These are phyloP conservation scores for Odontothrips loti DNA, from an alignment of 2,888 invertebrate genomes.

Conservation along the genomic window DNA sequence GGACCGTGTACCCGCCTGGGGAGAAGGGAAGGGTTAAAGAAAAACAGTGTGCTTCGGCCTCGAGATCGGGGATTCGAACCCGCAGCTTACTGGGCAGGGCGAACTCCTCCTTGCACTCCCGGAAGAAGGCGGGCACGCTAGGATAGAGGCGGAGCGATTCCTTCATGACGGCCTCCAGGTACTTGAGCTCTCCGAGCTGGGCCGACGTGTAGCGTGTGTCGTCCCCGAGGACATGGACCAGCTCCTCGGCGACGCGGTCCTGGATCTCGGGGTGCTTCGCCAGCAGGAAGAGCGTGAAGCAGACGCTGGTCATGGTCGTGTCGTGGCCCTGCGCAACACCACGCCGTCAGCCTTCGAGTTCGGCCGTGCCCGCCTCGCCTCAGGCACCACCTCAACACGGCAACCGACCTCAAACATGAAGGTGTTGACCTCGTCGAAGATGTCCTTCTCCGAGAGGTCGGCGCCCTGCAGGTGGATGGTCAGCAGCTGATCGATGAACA, in stretches of 20 bases:
- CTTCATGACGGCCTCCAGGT: slow-evolving; percentile 66
- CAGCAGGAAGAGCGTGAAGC: slow-evolving; percentile 48
- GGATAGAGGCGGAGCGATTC: slow-evolving; percentile 63
- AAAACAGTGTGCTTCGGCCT: neutral
- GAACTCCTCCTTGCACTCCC: slow-evolving; percentile 52
- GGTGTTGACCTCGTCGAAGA: slow-evolving; percentile 5
- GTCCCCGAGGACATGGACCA: slow-evolving; percentile 50
- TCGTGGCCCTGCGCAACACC: slow-evolving; percentile 51
- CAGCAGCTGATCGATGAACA: slow-evolving; percentile 12
- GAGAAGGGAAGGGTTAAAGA: neutral
- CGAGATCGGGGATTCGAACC: too few species aligned
- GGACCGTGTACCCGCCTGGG: neutral
- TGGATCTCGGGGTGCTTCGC: slow-evolving; percentile 47
- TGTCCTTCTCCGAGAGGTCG: slow-evolving; percentile 1
- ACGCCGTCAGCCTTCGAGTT: too few species aligned
- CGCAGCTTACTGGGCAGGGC: neutral
- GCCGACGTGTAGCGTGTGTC: slow-evolving; percentile 51
- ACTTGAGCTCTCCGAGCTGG: slow-evolving; percentile 59
- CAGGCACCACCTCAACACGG: too few species aligned
- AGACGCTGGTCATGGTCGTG: slow-evolving; percentile 49
- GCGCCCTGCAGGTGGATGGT: neutral
- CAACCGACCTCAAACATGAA: slow-evolving; percentile 2
- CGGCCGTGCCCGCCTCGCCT: too few species aligned
- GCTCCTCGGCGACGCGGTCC: slow-evolving; percentile 46
- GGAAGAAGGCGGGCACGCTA: slow-evolving; percentile 62